Conservation (phyloP, 2,888 invertebrate species). For the Hirtodrosophila confusa region DNA sequence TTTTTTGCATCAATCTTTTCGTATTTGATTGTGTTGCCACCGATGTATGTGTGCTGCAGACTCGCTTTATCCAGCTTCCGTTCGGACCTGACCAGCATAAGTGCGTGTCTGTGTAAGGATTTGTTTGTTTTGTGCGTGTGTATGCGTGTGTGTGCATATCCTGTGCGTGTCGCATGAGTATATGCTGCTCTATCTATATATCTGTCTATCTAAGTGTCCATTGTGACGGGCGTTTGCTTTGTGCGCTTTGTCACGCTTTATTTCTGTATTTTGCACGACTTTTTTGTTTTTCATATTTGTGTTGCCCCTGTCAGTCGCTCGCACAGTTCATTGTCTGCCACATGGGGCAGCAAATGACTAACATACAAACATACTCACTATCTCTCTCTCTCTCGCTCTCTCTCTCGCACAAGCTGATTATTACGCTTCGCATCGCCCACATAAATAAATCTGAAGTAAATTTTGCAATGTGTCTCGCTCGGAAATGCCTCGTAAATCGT, state of each 20-base stretch:
- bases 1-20: slow-evolving; percentile 62
- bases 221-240: slow-evolving; percentile 69
- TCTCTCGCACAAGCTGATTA: slow-evolving; percentile 41
- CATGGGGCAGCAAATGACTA: slow-evolving; percentile 54
- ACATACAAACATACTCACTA: background rate
- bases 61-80: slow-evolving; percentile 23
- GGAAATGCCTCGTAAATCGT: slow-evolving; percentile 82
- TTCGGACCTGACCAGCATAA: slow-evolving; percentile 56
- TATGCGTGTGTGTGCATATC: slow-evolving; percentile 44
- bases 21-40: slow-evolving; percentile 42
- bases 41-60: slow-evolving; percentile 44
- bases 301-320: slow-evolving; percentile 19
- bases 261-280: slow-evolving; percentile 49
- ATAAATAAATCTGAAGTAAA: slow-evolving; percentile 81
- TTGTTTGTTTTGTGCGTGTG: slow-evolving; percentile 60
- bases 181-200: slow-evolving; percentile 49
- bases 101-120: slow-evolving; percentile 47
- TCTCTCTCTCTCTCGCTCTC: slow-evolving; percentile 3
- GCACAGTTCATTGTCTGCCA: slow-evolving; percentile 67
- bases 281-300: slow-evolving; percentile 56
- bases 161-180: slow-evolving; percentile 66
- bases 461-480: slow-evolving; percentile 81
- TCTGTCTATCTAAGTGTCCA: slow-evolving; percentile 69
- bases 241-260: slow-evolving; percentile 72
- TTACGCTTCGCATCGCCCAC: slow-evolving; percentile 48